Conservation (phyloP, 2,888 invertebrate genomes). For the Pristionchus maxplancki region DNA sequence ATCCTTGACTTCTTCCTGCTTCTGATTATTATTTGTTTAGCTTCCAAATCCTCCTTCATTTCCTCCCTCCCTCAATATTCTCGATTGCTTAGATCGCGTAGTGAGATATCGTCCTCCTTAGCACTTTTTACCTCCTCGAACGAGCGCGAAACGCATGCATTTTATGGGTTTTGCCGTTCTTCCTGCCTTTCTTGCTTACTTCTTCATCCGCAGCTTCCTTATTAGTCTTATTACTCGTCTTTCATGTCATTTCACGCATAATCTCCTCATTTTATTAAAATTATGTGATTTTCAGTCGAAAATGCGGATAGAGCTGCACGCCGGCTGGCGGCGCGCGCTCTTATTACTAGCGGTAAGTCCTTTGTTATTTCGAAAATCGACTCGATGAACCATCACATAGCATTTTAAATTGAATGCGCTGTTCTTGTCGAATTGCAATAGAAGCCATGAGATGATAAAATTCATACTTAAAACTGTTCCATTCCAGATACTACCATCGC, state of each 20-base stretch:
- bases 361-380: background rate
- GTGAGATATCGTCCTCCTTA: background rate
- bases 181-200: background rate
- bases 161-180: background rate
- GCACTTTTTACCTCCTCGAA: background rate
- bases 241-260: too few relatives aligned
- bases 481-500: constrained; percentile 21
- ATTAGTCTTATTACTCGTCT: too few relatives aligned
- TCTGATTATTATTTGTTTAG: too few relatives aligned
- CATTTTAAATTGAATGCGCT: too few relatives aligned
- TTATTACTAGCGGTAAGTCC: background rate
- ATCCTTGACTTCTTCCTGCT: too few relatives aligned
- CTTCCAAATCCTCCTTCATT: too few relatives aligned
- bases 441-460: too few relatives aligned
- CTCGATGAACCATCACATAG: too few relatives aligned
- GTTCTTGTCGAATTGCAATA: too few relatives aligned
- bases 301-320: constrained; percentile 42
- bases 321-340: constrained; percentile 33
- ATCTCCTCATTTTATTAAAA: background rate
- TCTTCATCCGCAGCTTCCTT: background rate
- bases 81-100: background rate
- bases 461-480: too few relatives aligned
- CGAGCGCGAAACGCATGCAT: background rate
- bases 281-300: background rate
- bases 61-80: background rate